Evolutionary conservation across 1,140 invertebrate species (phyloP).

Genomic region (Heliconius nattereri): DNA sequence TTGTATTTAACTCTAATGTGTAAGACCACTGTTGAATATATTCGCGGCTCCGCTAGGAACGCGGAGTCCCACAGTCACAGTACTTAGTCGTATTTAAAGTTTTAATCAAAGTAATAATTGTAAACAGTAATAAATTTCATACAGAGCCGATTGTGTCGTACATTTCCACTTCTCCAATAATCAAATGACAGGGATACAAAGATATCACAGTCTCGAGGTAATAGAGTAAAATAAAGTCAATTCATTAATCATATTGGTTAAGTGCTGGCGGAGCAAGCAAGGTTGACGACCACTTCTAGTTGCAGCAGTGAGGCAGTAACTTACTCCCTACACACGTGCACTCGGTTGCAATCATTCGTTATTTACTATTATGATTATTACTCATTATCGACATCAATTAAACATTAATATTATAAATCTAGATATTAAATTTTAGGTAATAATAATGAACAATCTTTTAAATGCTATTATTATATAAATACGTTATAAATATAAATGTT

Average conservation of each 20-base stretch:
- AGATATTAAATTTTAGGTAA: constrained; percentile 82
- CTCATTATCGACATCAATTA: constrained; percentile 81
- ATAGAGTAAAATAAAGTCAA: constrained; percentile 80
- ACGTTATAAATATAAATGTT: constrained; percentile 83
- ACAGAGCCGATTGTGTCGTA: constrained; percentile 60
- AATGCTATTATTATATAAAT: constrained; percentile 83
- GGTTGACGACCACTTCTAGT: constrained; percentile 66
- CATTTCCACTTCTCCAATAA: constrained; percentile 72
- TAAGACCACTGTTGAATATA: constrained; percentile 77
- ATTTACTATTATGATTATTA: constrained; percentile 77
- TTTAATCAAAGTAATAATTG: constrained; percentile 72
- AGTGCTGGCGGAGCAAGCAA: constrained; percentile 58
- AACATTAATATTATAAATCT: constrained; percentile 81
- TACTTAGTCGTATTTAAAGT: constrained; percentile 78
- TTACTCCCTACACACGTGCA: constrained; percentile 65
- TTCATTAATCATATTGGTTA: constrained; percentile 81
- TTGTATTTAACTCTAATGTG: constrained; percentile 75
- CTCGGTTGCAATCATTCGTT: constrained; percentile 76
- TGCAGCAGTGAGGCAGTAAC: constrained; percentile 47
- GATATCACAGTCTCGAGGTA: constrained; percentile 74
- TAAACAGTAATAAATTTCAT: constrained; percentile 64
- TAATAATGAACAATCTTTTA: constrained; percentile 82
- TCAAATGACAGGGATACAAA: constrained; percentile 77
- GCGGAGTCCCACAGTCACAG: constrained; percentile 70
- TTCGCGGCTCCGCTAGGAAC: constrained; percentile 61